Conservation (phyloP, 1,140 invertebrate species). For the Dufourea novaeangliae region DNA sequence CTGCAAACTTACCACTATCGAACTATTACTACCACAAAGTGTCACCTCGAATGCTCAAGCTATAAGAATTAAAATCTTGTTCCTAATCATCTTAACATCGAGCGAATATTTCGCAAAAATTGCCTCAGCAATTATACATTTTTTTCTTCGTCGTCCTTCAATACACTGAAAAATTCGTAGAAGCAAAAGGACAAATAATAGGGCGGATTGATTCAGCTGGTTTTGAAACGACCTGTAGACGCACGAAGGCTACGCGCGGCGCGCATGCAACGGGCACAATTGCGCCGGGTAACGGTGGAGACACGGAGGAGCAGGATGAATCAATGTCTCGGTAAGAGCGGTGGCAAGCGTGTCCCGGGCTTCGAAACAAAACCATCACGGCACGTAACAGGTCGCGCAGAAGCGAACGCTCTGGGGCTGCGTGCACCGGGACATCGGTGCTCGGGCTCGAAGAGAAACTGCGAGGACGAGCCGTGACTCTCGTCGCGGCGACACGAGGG, state of each 20-base stretch:
- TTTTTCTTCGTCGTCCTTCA: too few species aligned
- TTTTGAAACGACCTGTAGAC: slow-evolving; percentile 26
- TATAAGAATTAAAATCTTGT: too few species aligned
- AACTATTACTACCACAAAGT: too few species aligned
- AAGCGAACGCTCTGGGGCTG: slow-evolving; percentile 32
- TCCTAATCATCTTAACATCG: too few species aligned
- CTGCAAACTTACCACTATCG: too few species aligned
- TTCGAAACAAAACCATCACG: slow-evolving; percentile 59
- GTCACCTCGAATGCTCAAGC: too few species aligned
- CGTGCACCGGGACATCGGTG: slow-evolving; percentile 13
- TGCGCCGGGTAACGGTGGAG: slow-evolving; percentile 53
- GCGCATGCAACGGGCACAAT: slow-evolving; percentile 35
- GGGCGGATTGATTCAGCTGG: background rate
- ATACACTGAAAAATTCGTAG: too few species aligned
- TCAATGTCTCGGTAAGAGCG: slow-evolving; percentile 68
- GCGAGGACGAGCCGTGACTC: slow-evolving; percentile 59
- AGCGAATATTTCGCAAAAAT: too few species aligned
- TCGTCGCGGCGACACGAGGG: slow-evolving; percentile 61
- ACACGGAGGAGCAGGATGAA: slow-evolving; percentile 72
- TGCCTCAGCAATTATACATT: too few species aligned
- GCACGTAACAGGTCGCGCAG: slow-evolving; percentile 55
- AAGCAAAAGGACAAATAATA: too few species aligned
- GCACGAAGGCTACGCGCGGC: background rate
- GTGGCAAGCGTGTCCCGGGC: slow-evolving; percentile 53
- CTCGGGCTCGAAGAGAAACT: slow-evolving; percentile 52